Conservation (phyloP, 2,888 invertebrate species). For the Acrocyrtus sp. region DNA sequence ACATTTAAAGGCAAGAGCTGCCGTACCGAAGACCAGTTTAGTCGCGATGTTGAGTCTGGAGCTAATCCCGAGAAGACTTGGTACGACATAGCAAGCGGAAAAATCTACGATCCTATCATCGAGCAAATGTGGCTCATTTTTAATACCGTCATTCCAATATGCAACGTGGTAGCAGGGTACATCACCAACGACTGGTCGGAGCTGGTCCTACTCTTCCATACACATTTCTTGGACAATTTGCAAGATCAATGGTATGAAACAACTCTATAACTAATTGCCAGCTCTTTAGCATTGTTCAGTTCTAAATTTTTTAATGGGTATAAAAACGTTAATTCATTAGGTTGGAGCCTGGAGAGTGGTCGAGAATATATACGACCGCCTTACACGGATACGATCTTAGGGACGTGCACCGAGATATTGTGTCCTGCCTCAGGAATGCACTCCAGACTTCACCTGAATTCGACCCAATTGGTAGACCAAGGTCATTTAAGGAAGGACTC, state of each 20-base stretch:
- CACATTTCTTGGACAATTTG: conserved; percentile 16
- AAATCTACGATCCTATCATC: conserved; percentile 29
- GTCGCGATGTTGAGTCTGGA: neutral
- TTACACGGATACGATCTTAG: conserved; percentile 35
- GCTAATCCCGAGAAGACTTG: neutral
- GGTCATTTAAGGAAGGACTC: neutral
- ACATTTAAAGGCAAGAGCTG: neutral
- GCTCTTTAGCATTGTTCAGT: neutral
- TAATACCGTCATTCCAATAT: conserved; percentile 25
- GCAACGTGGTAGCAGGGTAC: neutral
- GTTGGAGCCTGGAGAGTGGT: conserved; percentile 24
- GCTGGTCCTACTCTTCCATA: conserved; percentile 26
- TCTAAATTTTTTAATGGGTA: neutral
- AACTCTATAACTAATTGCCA: no score
- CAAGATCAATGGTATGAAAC: conserved; percentile 20
- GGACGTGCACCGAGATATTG: conserved; percentile 22
- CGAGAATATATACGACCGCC: conserved; percentile 15
- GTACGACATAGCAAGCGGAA: conserved; percentile 18
- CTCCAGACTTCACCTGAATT: conserved; percentile 6
- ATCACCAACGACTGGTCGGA: conserved; percentile 32
- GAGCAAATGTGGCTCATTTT: conserved; percentile 45
- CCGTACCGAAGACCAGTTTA: neutral
- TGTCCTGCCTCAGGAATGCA: conserved; percentile 2
- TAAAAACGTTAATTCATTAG: conserved; percentile 8
- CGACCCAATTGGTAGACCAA: conserved; percentile 30